Evolutionary conservation across 2,797 vertebrate species (phyloP).

Genomic region (Platyrinchus mystaceus): DNA sequence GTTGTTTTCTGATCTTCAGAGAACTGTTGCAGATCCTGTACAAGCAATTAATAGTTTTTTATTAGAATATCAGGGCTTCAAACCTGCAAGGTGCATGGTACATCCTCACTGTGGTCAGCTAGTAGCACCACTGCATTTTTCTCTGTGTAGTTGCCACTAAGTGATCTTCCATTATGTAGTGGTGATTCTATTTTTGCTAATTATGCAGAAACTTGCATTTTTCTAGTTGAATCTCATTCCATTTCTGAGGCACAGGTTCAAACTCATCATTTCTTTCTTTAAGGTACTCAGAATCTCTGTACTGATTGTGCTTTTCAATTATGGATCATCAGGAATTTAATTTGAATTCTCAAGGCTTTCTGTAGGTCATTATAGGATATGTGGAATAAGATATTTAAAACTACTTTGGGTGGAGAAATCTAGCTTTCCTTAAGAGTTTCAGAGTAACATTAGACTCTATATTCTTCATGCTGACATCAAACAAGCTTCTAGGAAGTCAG

Average conservation of each 20-base stretch:
- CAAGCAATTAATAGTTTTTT: not conserved
- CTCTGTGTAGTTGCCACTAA: not conserved
- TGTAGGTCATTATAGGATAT: not conserved
- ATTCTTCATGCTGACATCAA: not conserved
- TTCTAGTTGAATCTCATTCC: not conserved
- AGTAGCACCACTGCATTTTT: not conserved
- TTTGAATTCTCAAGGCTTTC: not conserved
- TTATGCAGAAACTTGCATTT: not conserved
- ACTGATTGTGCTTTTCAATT: not conserved
- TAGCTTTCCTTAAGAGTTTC: not conserved
- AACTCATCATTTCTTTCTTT: not conserved
- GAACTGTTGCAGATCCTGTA: not conserved
- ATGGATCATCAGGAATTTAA: not conserved
- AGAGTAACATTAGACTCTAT: not conserved
- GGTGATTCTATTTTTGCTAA: not conserved
- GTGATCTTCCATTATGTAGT: not conserved
- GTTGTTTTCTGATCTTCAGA: not conserved
- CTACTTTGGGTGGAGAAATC: not conserved
- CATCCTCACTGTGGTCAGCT: not conserved
- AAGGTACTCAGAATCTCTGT: not conserved
- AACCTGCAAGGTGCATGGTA: not conserved
- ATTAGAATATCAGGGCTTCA: not conserved
- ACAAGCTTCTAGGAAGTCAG: not conserved
- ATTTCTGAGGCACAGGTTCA: not conserved
- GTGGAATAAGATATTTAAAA: not conserved